These are phyloP conservation scores for Leptinotarsa haldemani DNA, from an alignment of 2,888 invertebrate species.

Conservation along the genomic window DNA sequence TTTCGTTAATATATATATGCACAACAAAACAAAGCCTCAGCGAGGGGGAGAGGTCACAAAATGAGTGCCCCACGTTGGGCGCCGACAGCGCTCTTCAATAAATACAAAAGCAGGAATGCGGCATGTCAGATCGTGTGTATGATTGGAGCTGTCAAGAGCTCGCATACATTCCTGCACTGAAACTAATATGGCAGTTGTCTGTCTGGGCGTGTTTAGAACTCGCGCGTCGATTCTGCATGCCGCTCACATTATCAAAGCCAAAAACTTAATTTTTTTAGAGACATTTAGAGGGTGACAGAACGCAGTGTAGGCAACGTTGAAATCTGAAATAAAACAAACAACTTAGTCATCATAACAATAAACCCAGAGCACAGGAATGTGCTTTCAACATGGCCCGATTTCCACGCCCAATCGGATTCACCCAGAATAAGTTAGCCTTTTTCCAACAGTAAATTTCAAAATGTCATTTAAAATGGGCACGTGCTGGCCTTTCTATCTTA, in stretches of 20 bases:
- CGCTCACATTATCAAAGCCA: conserved; percentile 40
- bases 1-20: conserved; percentile 41
- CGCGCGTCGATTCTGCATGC: conserved; percentile 41
- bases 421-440: too few relatives aligned
- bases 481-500: too few relatives aligned
- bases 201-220: conserved; percentile 35
- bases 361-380: not conserved
- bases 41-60: not conserved
- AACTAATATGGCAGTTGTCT: conserved; percentile 63
- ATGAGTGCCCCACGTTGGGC: conserved; percentile 5
- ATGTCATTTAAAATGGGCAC: too few relatives aligned
- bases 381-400: too few relatives aligned
- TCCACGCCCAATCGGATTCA: too few relatives aligned
- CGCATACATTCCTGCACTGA: conserved; percentile 59
- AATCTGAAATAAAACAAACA: conserved; percentile 52
- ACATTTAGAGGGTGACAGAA: conserved; percentile 60
- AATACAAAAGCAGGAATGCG: conserved; percentile 42
- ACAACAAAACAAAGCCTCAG: conserved; percentile 39
- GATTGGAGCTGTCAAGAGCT: conserved; percentile 23
- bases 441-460: too few relatives aligned
- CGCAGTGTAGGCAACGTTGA: conserved; percentile 60
- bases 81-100: conserved; percentile 30
- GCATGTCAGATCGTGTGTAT: conserved; percentile 41
- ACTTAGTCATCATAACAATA: not conserved
- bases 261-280: conserved; percentile 34